These are phyloP conservation scores for Synanceia verrucosa DNA, from an alignment of 2,797 vertebrate species.

Conservation along the genomic window DNA sequence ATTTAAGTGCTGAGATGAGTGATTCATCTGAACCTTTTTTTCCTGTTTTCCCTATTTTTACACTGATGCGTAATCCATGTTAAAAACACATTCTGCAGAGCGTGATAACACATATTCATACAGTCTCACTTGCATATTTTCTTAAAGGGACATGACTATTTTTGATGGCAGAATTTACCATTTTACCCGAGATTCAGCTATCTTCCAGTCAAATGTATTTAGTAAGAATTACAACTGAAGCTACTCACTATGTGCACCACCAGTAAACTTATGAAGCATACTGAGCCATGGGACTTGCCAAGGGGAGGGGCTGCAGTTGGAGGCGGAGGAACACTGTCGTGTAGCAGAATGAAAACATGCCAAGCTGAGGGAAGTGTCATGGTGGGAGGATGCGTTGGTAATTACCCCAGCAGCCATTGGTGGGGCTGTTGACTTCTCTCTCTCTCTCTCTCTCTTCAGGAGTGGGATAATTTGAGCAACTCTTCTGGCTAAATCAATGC, in stretches of 20 bases:
- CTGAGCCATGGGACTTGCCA: not conserved
- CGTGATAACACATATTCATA: conserved; percentile 12
- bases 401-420: conserved; percentile 70
- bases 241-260: not conserved
- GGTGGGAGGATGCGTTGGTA: conserved; percentile 49
- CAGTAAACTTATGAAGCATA: not conserved
- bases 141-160: conserved; percentile 1
- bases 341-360: conserved; percentile 34
- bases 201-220: not conserved
- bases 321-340: conserved; percentile 31
- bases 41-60: conserved; percentile 38
- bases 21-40: conserved; percentile 32
- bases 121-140: conserved; percentile 17
- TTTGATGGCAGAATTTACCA: not conserved
- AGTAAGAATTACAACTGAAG: not conserved
- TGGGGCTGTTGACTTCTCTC: conserved; percentile 76
- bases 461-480: conserved; percentile 76
- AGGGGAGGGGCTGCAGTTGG: conserved; percentile 27
- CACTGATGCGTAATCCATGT: conserved; percentile 34
- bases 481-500: conserved; percentile 79
- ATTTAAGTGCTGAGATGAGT: not conserved
- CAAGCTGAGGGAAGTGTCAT: conserved; percentile 34
- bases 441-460: conserved; percentile 71
- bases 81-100: conserved; percentile 11
- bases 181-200: not conserved